A percentile compares a stretch with the other conserved stretches of the same genome.
Evolutionary conservation across 1,140 invertebrate species (phyloP).

Genomic region (Lepidurus arcticus): DNA sequence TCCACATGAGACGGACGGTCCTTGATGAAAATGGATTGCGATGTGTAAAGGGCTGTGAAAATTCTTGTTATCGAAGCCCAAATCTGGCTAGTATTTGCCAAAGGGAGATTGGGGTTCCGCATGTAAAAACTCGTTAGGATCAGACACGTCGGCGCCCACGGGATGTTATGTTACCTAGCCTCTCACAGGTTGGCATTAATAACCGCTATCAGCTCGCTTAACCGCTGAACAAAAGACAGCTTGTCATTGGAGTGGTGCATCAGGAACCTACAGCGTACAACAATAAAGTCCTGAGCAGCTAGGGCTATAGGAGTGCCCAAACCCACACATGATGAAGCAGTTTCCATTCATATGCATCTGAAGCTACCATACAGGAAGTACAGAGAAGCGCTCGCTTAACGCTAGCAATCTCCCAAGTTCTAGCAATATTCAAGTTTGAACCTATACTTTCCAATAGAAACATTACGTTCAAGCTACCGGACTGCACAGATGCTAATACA

Average conservation of each 20-base stretch:
- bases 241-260: conserved; percentile 15
- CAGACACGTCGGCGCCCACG: neutral
- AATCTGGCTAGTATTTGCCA: too few relatives aligned
- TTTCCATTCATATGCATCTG: neutral
- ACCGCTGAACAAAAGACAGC: conserved; percentile 18
- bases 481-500: too few relatives aligned
- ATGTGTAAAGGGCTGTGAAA: too few relatives aligned
- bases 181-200: neutral
- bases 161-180: conserved; percentile 15
- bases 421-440: too few relatives aligned
- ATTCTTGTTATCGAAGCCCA: too few relatives aligned
- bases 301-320: conserved; percentile 3
- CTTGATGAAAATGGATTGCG: too few relatives aligned
- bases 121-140: neutral
- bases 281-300: conserved; percentile 4
- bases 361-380: neutral
- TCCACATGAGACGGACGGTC: too few relatives aligned
- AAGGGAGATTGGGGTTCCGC: neutral
- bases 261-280: conserved; percentile 10
- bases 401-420: neutral
- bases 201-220: conserved; percentile 17
- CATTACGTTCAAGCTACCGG: too few relatives aligned
- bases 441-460: too few relatives aligned
- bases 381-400: neutral
- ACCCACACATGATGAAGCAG: conserved; percentile 9